A percentile compares a stretch with the other conserved stretches of the same genome.
These are phyloP conservation scores for Aix galericulata DNA, from an alignment of 2,113 vertebrate genomes.

Conservation along the genomic window DNA sequence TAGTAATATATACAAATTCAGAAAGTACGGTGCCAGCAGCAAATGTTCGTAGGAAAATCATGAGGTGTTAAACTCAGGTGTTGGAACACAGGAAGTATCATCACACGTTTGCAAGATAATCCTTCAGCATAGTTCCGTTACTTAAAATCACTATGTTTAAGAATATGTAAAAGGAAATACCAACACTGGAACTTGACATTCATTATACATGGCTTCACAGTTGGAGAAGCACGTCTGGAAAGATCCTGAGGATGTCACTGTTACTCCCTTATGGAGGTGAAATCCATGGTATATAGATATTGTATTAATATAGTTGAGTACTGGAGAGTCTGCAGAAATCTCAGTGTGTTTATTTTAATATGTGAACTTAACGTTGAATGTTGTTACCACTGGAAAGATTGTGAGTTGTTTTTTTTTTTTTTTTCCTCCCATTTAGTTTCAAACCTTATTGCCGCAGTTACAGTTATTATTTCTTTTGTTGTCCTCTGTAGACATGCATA, in stretches of 20 bases:
- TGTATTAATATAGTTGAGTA: background rate
- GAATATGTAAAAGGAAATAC: background rate
- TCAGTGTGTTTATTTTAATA: background rate
- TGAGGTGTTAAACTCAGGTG: background rate
- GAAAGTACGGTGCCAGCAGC: background rate
- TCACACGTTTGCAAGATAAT: background rate
- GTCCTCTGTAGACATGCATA: background rate
- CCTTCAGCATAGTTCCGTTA: background rate
- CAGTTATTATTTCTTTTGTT: background rate
- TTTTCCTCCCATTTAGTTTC: background rate
- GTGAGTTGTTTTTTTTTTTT: background rate
- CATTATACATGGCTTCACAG: background rate
- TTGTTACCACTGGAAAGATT: background rate
- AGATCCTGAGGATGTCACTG: background rate
- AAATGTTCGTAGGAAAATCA: background rate
- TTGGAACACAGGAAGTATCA: background rate
- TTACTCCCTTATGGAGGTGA: background rate
- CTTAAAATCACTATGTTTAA: background rate
- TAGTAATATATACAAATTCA: background rate
- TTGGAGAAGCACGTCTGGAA: background rate
- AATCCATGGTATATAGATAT: background rate
- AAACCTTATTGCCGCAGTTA: background rate
- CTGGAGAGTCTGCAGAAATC: background rate
- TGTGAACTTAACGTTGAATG: background rate
- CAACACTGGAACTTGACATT: background rate